Evolutionary conservation across 2,797 vertebrate species (phyloP), one percentile per base, ranked within the genome.

Genomic region (Hipposideros larvatus): DNA sequence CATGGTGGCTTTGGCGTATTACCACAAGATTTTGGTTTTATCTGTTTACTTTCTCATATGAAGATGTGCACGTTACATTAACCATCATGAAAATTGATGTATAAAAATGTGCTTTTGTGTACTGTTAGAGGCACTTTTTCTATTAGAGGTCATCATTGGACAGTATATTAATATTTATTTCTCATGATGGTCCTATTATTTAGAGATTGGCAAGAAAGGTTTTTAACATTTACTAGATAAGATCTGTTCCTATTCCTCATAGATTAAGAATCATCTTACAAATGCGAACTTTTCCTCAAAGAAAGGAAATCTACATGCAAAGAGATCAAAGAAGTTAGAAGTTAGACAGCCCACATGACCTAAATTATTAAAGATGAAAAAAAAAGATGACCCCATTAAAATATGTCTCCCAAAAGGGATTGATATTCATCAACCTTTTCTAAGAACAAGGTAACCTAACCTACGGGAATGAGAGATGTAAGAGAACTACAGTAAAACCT

Each of bases 151-250:
- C 18, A 53, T 73, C 21, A 34, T 74, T 95, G 82, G 68, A 66
- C 24, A 83, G 46, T 75, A 13, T 48, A 66, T 65, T 66, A 16
- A 66, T 59, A 66, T 65, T 66, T 55, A 66, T 59, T 61, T 96
- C 26, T 83, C 59, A 46, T 9, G 31, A 74, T 75, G 63, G 46
- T 74, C 34, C 34, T 66, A 24, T 70, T 65, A 83, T 83, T 71
- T 91, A 95, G 48, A 88, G 19, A 65, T 11, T 46, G 31, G 41
- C 28, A 83, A 90, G 34, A 74, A 59, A 78, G 13, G 1, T 92
- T 93, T 91, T 51, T 37, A 92, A 75, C 21, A 78, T 22, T 65
- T 94, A 13, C 22, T 61, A 74, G 66, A 85, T 74, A 41, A 78
- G 22, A 73, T 63, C 51, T 79, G 16, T 53, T 70, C 8, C 2